phyloP scores from a whole-genome alignment of 2,888 invertebrate species.

The Archips xylosteana region DNA sequence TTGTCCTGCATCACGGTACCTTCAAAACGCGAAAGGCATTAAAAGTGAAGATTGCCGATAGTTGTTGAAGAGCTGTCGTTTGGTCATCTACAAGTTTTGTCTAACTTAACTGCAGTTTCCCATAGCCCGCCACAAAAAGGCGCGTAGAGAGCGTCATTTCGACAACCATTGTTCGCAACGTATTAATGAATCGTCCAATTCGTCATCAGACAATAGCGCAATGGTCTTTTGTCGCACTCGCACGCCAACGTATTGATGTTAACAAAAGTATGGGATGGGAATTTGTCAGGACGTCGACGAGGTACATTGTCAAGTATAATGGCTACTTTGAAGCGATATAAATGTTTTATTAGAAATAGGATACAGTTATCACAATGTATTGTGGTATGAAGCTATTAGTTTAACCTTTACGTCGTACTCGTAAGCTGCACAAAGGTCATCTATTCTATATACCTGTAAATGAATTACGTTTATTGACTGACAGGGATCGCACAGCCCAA shows the following conservation, averaged over 20 bases:
- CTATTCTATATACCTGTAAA: too few species aligned
- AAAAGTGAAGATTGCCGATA: too few species aligned
- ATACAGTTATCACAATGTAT: too few species aligned
- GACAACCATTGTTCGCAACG: constrained; percentile 18
- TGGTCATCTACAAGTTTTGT: too few species aligned
- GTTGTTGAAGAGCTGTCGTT: too few species aligned
- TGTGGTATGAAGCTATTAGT: too few species aligned
- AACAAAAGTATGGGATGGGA: constrained; percentile 7
- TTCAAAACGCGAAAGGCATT: too few species aligned
- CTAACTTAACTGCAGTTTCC: background rate
- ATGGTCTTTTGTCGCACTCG: constrained; percentile 8
- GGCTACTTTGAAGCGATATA: background rate
- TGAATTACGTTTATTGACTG: too few species aligned
- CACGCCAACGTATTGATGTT: background rate
- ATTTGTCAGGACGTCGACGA: background rate
- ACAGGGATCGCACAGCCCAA: too few species aligned
- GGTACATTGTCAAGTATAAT: background rate
- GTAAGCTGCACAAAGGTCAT: too few species aligned
- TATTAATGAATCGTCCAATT: constrained; percentile 20
- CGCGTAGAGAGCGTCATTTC: background rate
- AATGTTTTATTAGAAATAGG: background rate
- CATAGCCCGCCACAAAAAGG: background rate
- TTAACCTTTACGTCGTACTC: too few species aligned
- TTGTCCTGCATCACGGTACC: too few species aligned
- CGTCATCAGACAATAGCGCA: constrained; percentile 22